phyloP scores from a whole-genome alignment of 2,113 vertebrate species.

The Tetraodon nigroviridis region DNA sequence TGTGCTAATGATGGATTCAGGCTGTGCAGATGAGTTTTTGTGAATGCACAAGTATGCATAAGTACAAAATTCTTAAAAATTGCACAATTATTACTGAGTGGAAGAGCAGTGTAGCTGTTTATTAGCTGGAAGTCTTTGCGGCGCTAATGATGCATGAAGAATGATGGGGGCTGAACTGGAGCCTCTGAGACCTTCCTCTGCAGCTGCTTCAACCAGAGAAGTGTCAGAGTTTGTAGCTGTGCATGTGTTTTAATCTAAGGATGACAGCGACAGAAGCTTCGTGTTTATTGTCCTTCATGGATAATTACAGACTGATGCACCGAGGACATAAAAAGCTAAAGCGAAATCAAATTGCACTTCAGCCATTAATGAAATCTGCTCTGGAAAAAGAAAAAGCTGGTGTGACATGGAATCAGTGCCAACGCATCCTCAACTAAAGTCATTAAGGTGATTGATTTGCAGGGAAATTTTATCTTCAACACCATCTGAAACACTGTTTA shows the following conservation, averaged over 20 bases:
- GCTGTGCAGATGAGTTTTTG: background rate
- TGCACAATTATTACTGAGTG: slow-evolving; percentile 42
- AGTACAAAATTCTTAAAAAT: background rate
- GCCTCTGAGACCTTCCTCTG: slow-evolving; percentile 44
- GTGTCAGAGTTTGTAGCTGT: slow-evolving; percentile 7
- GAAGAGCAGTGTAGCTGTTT: slow-evolving; percentile 68
- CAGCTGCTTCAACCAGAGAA: slow-evolving; percentile 43
- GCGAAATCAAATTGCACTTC: too few relatives aligned
- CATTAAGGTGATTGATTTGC: slow-evolving; percentile 7
- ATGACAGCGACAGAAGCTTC: slow-evolving; percentile 9
- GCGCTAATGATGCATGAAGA: slow-evolving; percentile 75
- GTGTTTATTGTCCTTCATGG: slow-evolving; percentile 5
- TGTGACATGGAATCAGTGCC: background rate
- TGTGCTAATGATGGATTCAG: too few relatives aligned
- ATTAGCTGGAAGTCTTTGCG: slow-evolving; percentile 70
- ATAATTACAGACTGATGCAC: slow-evolving; percentile 19
- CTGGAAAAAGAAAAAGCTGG: background rate
- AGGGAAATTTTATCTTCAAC: slow-evolving; percentile 2
- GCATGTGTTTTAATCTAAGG: slow-evolving; percentile 7
- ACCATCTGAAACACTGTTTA: slow-evolving; percentile 9
- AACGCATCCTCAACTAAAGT: background rate
- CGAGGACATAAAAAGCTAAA: too few relatives aligned
- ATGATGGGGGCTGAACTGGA: slow-evolving; percentile 59
- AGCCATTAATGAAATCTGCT: too few relatives aligned
- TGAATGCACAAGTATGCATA: slow-evolving; percentile 4